phyloP scores from a whole-genome alignment of 2,113 vertebrate species.

The Vireo altiloquus region DNA sequence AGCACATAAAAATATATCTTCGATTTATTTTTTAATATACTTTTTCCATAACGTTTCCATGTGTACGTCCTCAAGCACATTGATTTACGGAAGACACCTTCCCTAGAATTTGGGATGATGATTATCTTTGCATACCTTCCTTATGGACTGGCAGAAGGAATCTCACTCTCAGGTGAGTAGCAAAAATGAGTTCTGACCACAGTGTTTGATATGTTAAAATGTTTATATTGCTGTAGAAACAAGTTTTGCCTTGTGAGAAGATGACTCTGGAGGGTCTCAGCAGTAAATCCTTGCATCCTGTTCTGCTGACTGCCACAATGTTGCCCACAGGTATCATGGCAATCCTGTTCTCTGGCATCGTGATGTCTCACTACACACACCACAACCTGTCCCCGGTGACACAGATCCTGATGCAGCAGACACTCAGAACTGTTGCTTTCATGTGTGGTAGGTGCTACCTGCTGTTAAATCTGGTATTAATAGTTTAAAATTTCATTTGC shows the following conservation, averaged over 20 bases:
- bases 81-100: slow-evolving; percentile 95
- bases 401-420: slow-evolving; percentile 99
- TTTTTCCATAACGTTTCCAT: slow-evolving; percentile 47
- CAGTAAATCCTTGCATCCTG: background rate
- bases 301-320: background rate
- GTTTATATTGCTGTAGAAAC: background rate
- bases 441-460: slow-evolving; percentile 86
- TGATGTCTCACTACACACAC: slow-evolving; percentile 99
- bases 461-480: background rate
- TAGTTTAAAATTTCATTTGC: background rate
- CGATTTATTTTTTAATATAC: background rate
- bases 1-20: background rate
- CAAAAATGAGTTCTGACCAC: background rate
- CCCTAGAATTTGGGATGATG: slow-evolving; percentile 98
- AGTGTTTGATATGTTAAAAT: background rate
- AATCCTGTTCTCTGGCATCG: slow-evolving; percentile 96
- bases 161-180: slow-evolving; percentile 90
- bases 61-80: slow-evolving; percentile 89
- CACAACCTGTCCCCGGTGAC: slow-evolving; percentile 98
- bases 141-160: slow-evolving; percentile 93
- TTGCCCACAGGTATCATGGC: slow-evolving; percentile 90
- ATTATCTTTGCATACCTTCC: slow-evolving; percentile 98
- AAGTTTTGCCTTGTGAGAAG: background rate
- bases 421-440: slow-evolving; percentile 92
- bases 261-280: background rate